Percentiles rank a stretch among this genome's conserved stretches.
Conservation (phyloP, 2,113 vertebrate species). For the Cricetomys ansorgei region DNA sequence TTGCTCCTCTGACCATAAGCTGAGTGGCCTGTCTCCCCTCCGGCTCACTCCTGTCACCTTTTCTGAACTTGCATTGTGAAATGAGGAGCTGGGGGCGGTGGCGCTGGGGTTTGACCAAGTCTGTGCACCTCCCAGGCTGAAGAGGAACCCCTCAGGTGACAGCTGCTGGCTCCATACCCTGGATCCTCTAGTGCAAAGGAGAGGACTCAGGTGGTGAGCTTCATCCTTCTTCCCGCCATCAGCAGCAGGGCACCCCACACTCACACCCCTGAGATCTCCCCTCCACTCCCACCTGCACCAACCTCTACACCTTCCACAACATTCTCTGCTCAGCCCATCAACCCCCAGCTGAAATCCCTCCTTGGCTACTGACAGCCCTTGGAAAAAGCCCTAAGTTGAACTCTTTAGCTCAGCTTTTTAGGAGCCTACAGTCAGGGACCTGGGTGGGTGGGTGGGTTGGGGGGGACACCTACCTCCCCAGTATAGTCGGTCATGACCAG, state of each 20-base stretch:
- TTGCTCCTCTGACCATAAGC: background rate
- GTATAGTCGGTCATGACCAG: background rate
- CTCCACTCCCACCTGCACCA: background rate
- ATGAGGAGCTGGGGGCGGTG: background rate
- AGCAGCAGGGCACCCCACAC: no score
- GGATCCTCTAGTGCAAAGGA: background rate
- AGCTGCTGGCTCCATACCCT: background rate
- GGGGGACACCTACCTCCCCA: no score
- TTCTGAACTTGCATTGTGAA: background rate
- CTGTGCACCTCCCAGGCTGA: background rate
- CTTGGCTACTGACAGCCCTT: background rate
- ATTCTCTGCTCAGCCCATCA: background rate
- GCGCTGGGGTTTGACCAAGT: background rate
- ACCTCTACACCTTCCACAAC: background rate
- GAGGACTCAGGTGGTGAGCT: background rate
- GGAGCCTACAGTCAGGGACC: background rate
- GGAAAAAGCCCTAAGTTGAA: background rate
- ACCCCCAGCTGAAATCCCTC: background rate
- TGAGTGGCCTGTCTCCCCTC: no score
- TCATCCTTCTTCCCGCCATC: background rate
- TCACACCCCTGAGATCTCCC: no score
- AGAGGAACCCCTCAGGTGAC: background rate
- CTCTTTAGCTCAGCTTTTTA: background rate
- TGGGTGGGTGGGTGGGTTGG: no score
- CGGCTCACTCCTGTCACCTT: background rate